Conservation (phyloP, 2,797 vertebrate species). For the Mormyrops attenuatus region DNA sequence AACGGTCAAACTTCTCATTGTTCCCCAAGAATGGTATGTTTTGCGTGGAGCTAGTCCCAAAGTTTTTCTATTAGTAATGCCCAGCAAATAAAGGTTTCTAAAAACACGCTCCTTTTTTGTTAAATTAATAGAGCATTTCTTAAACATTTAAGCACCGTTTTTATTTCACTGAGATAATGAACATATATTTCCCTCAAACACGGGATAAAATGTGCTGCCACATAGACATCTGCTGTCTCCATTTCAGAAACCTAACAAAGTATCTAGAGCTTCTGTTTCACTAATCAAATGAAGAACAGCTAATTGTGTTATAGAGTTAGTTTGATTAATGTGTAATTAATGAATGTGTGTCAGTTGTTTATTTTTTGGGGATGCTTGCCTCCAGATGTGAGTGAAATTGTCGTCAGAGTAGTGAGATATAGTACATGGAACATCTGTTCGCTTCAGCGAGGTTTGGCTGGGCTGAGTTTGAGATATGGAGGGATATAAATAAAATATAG, state of each 20-base stretch:
- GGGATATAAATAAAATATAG: constrained; percentile 71
- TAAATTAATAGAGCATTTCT: not conserved
- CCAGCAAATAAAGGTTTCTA: not conserved
- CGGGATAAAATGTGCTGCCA: not conserved
- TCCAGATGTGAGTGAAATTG: constrained; percentile 2
- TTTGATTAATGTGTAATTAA: not conserved
- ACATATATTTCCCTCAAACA: not conserved
- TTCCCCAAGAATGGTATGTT: not conserved
- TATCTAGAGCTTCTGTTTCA: not conserved
- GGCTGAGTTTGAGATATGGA: constrained; percentile 57
- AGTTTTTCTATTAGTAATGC: not conserved
- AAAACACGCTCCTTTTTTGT: not conserved
- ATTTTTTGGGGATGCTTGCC: not conserved
- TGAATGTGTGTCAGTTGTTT: constrained; percentile 2
- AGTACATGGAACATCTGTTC: constrained; percentile 47
- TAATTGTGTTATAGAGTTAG: not conserved
- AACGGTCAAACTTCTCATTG: not conserved
- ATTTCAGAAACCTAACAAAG: not conserved
- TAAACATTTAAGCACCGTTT: not conserved
- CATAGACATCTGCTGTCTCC: not conserved
- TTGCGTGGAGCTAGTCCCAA: not conserved
- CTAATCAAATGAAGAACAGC: not conserved
- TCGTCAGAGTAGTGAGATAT: not conserved
- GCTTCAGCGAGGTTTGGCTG: constrained; percentile 59
- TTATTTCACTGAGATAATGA: not conserved